These are phyloP conservation scores for Apeltes quadracus DNA, from an alignment of 2,113 vertebrate genomes.

Conservation along the genomic window DNA sequence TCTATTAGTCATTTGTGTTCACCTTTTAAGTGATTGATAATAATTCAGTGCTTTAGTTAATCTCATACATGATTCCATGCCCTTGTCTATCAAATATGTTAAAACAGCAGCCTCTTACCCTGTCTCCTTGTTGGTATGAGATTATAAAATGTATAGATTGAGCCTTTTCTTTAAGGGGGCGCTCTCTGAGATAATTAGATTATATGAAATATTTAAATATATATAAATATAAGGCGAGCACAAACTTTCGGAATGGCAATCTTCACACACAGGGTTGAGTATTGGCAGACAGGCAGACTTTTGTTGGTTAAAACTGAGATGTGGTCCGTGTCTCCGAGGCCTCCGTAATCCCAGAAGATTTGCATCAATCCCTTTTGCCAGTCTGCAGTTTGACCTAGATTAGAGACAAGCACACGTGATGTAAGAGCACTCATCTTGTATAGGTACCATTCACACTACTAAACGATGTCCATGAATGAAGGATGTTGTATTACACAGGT, in stretches of 20 bases:
- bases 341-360: slow-evolving; percentile 73
- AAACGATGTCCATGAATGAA: slow-evolving; percentile 8
- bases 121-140: slow-evolving; percentile 9
- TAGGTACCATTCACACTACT: slow-evolving; percentile 8
- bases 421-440: slow-evolving; percentile 27
- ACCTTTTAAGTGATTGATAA: slow-evolving; percentile 28
- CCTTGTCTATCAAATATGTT: slow-evolving; percentile 13
- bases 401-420: slow-evolving; percentile 49
- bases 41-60: slow-evolving; percentile 38
- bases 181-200: slow-evolving; percentile 6
- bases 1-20: slow-evolving; percentile 18
- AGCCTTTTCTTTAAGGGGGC: slow-evolving; percentile 3
- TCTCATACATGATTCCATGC: slow-evolving; percentile 51
- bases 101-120: background rate
- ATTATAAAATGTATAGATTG: slow-evolving; percentile 43
- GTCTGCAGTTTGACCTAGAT: slow-evolving; percentile 74
- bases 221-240: slow-evolving; percentile 32
- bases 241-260: slow-evolving; percentile 28
- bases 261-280: slow-evolving; percentile 37
- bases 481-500: background rate
- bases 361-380: slow-evolving; percentile 39
- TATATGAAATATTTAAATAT: background rate
- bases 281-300: slow-evolving; percentile 5
- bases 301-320: slow-evolving; percentile 25
- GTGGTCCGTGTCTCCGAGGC: slow-evolving; percentile 28